A percentile compares a stretch with the other conserved stretches of the same genome.
phyloP scores from a whole-genome alignment of 2,797 vertebrate species.

The Sphaeramia orbicularis region DNA sequence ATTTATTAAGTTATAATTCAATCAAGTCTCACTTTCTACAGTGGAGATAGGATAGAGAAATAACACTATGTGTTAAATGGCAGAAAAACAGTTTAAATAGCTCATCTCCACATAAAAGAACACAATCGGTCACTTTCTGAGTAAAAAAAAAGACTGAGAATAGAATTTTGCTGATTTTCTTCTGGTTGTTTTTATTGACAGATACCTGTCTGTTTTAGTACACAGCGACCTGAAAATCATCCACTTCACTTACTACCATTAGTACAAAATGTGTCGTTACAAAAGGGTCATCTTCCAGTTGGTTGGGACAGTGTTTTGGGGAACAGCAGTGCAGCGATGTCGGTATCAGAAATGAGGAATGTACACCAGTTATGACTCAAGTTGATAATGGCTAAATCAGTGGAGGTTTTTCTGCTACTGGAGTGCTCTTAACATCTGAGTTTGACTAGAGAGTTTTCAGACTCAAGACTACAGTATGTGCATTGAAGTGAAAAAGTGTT shows the following conservation, averaged over 20 bases:
- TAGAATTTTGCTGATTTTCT: slow-evolving; percentile 25
- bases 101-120: neutral
- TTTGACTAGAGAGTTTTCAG: slow-evolving; percentile 42
- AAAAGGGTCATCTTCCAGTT: slow-evolving; percentile 69
- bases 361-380: slow-evolving; percentile 44
- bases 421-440: slow-evolving; percentile 37
- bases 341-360: slow-evolving; percentile 41
- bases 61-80: too few species aligned
- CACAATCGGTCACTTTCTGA: neutral
- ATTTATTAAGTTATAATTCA: too few species aligned
- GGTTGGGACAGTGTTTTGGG: slow-evolving; percentile 46
- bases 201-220: slow-evolving; percentile 51
- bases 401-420: slow-evolving; percentile 50
- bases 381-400: slow-evolving; percentile 34
- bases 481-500: slow-evolving; percentile 51
- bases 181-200: slow-evolving; percentile 78
- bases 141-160: neutral
- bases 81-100: too few species aligned
- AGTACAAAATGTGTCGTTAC: slow-evolving; percentile 83
- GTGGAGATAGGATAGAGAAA: too few species aligned
- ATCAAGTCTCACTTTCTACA: too few species aligned
- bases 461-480: slow-evolving; percentile 53
- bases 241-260: slow-evolving; percentile 72
- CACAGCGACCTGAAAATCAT: slow-evolving; percentile 71
- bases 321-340: slow-evolving; percentile 69